Conservation (phyloP, 2,888 invertebrate species). For the Octodonta nipae region DNA sequence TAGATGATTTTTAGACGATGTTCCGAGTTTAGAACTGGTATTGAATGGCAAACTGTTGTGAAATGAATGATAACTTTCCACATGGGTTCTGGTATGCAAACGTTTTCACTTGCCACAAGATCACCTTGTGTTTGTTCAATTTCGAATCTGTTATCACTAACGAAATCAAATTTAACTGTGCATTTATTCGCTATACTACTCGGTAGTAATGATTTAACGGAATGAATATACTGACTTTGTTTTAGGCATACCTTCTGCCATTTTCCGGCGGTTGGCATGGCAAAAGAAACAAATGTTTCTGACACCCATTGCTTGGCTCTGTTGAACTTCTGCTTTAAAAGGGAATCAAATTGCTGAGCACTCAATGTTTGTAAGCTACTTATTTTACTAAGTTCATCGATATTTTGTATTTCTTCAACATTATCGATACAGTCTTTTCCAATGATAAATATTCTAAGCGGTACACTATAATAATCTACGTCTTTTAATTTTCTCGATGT, state of each 20-base stretch:
- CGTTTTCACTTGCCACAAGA: conserved; percentile 63
- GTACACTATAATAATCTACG: conserved; percentile 72
- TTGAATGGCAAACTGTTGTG: conserved; percentile 49
- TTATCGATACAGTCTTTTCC: conserved; percentile 48
- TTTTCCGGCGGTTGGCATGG: conserved; percentile 68
- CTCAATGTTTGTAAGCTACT: conserved; percentile 15
- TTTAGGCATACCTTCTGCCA: conserved; percentile 72
- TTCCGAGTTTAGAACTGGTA: conserved; percentile 59
- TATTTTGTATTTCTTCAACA: too few relatives aligned
- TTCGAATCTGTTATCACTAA: conserved; percentile 54
- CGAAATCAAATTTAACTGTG: conserved; percentile 62
- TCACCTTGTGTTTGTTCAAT: conserved; percentile 70
- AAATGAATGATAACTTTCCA: conserved; percentile 66
- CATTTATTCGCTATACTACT: conserved; percentile 60
- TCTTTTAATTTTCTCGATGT: conserved; percentile 64
- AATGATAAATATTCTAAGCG: conserved; percentile 59
- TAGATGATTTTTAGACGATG: conserved; percentile 72
- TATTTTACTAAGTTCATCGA: conserved; percentile 19
- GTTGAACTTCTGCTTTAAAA: conserved; percentile 51
- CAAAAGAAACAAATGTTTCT: conserved; percentile 74
- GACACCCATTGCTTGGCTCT: conserved; percentile 76
- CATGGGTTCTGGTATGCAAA: conserved; percentile 67
- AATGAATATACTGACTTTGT: conserved; percentile 67
- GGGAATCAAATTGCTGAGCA: conserved; percentile 25
- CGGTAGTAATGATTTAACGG: conserved; percentile 64